Evolutionary conservation across 2,113 vertebrate species (phyloP).

Genomic region (Clarias magur): DNA sequence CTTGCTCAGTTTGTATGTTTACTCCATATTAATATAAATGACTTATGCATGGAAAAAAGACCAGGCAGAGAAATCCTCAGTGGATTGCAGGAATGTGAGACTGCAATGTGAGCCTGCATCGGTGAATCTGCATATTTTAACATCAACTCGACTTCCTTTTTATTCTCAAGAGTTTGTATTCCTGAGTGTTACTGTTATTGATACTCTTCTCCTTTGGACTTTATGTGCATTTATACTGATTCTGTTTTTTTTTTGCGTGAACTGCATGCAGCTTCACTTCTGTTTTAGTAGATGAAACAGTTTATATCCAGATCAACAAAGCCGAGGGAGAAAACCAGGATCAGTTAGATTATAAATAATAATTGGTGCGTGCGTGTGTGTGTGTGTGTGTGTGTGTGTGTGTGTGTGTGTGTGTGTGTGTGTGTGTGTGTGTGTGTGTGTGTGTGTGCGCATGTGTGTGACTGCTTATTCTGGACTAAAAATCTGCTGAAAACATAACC

Average conservation of each 20-base stretch:
- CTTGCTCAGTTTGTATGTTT: not conserved
- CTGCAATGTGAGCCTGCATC: slow-evolving; percentile 18
- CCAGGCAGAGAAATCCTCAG: slow-evolving; percentile 11
- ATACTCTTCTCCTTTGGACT: slow-evolving; percentile 58
- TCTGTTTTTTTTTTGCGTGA: slow-evolving; percentile 30
- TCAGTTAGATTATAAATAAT: slow-evolving; percentile 8
- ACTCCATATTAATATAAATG: slow-evolving; percentile 19
- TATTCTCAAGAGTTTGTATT: slow-evolving; percentile 70
- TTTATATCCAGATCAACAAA: slow-evolving; percentile 54
- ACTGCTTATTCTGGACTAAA: not conserved
- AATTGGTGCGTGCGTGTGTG: slow-evolving; percentile 19
- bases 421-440: slow-evolving; percentile 24
- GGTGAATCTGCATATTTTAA: slow-evolving; percentile 65
- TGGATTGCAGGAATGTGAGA: not conserved
- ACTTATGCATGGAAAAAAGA: not conserved
- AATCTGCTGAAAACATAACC: too few relatives aligned
- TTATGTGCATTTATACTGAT: slow-evolving; percentile 61
- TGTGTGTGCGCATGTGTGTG: not conserved
- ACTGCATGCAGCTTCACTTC: slow-evolving; percentile 64
- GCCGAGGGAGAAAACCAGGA: slow-evolving; percentile 6
- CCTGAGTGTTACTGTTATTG: slow-evolving; percentile 52
- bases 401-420: not conserved
- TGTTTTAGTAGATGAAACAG: slow-evolving; percentile 67
- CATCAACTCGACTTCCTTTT: slow-evolving; percentile 67
- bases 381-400: slow-evolving; percentile 16